Conservation (phyloP, 2,113 vertebrate species). For the Illadopsis cleaveri region DNA sequence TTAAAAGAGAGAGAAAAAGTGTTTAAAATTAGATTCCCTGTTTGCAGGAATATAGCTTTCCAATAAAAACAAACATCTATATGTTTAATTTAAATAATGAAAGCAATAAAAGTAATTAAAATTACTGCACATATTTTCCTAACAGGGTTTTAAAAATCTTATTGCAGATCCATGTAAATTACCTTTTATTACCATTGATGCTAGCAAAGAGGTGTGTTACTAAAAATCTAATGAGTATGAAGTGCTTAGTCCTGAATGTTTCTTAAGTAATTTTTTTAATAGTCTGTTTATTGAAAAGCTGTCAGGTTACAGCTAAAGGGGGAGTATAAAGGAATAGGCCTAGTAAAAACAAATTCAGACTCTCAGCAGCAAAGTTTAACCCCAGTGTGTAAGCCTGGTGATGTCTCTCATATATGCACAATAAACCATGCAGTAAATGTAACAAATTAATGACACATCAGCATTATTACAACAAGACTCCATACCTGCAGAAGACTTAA, state of each 20-base stretch:
- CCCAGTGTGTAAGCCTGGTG: neutral
- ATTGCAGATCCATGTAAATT: neutral
- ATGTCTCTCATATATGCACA: neutral
- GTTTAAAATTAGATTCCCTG: neutral
- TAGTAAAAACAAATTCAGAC: neutral
- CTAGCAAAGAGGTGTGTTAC: neutral
- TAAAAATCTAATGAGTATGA: neutral
- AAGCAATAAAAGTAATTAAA: neutral
- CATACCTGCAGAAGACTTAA: neutral
- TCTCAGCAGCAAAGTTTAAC: neutral
- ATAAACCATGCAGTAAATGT: neutral
- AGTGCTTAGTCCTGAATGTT: neutral
- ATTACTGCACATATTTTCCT: neutral
- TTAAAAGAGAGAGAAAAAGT: neutral
- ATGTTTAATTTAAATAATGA: slow-evolving; percentile 13
- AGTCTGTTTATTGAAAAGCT: neutral
- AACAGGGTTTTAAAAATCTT: neutral
- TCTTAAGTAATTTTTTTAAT: neutral
- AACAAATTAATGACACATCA: neutral
- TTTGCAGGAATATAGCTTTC: neutral
- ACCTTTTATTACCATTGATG: neutral
- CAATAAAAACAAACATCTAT: neutral
- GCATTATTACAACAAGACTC: neutral
- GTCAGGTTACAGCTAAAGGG: neutral
- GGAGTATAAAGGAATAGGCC: neutral